Conservation (phyloP, 2,113 vertebrate genomes). For the Cathartes aura region DNA sequence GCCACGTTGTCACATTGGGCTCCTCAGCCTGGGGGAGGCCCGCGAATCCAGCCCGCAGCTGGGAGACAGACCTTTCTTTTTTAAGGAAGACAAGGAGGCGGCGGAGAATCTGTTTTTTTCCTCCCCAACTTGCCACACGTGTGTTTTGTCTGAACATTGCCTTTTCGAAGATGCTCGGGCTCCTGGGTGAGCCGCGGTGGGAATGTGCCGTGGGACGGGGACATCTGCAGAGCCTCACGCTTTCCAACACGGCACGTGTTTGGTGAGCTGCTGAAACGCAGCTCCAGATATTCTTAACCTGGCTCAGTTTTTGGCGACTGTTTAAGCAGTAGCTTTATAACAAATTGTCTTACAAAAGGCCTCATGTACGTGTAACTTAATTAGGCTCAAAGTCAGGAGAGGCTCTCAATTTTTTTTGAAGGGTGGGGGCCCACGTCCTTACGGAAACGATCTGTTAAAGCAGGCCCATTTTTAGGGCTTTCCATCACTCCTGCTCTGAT, state of each 20-base stretch:
- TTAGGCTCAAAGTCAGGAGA: not conserved
- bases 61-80: constrained; percentile 31
- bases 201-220: not conserved
- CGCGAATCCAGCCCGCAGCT: not conserved
- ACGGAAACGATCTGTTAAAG: not conserved
- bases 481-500: not conserved
- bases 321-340: not conserved
- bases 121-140: not conserved
- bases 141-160: not conserved
- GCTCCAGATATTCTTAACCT: not conserved
- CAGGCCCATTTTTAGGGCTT: not conserved
- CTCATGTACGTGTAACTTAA: rapidly evolving
- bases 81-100: not conserved
- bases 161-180: not conserved
- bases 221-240: not conserved
- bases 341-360: not conserved
- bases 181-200: not conserved
- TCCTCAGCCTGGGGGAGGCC: not conserved
- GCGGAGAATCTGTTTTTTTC: not conserved
- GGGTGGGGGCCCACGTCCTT: not conserved
- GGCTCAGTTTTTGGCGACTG: not conserved
- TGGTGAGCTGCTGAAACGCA: not conserved
- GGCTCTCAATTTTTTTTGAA: not conserved
- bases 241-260: rapidly evolving
- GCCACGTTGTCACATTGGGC: not conserved